Base-by-base conservation (phyloP, 2,888 invertebrate genomes). In the Callosobruchus maculatus region DNA sequence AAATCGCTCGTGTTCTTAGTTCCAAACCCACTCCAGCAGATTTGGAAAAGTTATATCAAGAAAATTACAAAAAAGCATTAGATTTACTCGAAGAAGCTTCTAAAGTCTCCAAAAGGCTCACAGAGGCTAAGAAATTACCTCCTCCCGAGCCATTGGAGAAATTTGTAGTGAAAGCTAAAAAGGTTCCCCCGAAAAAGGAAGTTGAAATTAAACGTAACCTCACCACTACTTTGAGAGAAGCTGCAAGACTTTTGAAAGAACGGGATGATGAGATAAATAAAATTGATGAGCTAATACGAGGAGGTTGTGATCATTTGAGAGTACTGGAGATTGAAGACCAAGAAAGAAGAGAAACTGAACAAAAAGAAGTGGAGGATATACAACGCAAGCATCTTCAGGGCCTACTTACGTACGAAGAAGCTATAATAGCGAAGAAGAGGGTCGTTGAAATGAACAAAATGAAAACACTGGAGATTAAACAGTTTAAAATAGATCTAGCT, bases 381-480 rank as follows among this genome's bases (percentile, higher is more conserved):
- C 89, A 91, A 86, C 88, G 85, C 78, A 91, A 91, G 83, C 91
- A 91, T 84, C 82, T 91, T 68, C 84, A 89, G 80, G 91, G 91
- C 0, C 87, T 90, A 80, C 86, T 91, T 73, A 89, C 90, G 13
- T 86, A 89, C 71, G 91, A 92, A 85, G 90, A 91, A 83, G 90
- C 91, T 7, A 84, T 89, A 22, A 81, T 91, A 71, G 90, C 91
- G 0, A 91, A 90, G 83, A 87, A 88, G 77, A 89, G 88, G 78
- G 73, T 89, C 0, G 72, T 86, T 18, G 87, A 89, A 74, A 83
- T 84, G 20, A 90, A 90, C 79, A 89, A 88, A 85, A 86, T 87
- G 77, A 89, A 88, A 82, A 88, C 89, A 79, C 86, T 88, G 79
- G 84, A 88, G 20, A 89, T 90, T 78, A 81, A 89, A 74, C 87